Evolutionary conservation across 1,140 invertebrate genomes (phyloP).

Genomic region (Drosophila bifasciata): DNA sequence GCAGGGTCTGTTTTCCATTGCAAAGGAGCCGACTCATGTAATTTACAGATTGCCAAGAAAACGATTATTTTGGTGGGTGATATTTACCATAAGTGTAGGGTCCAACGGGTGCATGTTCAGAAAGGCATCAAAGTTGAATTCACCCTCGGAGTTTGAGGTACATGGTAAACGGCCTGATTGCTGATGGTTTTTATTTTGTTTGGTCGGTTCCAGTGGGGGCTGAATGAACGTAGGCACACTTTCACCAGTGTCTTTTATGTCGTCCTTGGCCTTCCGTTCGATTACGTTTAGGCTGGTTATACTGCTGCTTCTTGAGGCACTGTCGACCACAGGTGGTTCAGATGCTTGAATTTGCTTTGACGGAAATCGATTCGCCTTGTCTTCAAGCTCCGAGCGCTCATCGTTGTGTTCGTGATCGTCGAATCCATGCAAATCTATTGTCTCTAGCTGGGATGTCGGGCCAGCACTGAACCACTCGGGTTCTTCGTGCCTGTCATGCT

Average conservation of each 20-base stretch:
- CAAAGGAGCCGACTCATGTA: neutral
- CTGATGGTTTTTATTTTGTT: constrained; percentile 7
- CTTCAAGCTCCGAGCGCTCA: constrained; percentile 61
- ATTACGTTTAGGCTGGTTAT: constrained; percentile 33
- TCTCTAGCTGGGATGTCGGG: constrained; percentile 94
- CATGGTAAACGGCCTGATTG: constrained; percentile 5
- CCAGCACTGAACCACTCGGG: constrained; percentile 93
- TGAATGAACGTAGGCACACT: neutral
- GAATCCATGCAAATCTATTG: constrained; percentile 96
- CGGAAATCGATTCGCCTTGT: constrained; percentile 20
- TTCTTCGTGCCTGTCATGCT: constrained; percentile 86
- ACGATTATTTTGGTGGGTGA: neutral
- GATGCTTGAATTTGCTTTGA: constrained; percentile 79
- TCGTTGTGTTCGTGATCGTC: constrained; percentile 87
- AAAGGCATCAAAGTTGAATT: constrained; percentile 87
- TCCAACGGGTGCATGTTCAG: constrained; percentile 88
- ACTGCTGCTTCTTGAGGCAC: constrained; percentile 37
- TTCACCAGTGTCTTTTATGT: constrained; percentile 16
- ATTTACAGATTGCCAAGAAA: neutral
- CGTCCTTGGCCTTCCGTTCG: constrained; percentile 7
- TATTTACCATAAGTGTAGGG: constrained; percentile 86
- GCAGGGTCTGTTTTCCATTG: no score
- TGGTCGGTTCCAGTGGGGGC: neutral
- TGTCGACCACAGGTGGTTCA: neutral
- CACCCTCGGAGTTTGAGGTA: constrained; percentile 37